Percentiles rank a stretch among this genome's conserved stretches.
Conservation (phyloP, 1,140 invertebrate species). For the Drosophila gunungcola region DNA sequence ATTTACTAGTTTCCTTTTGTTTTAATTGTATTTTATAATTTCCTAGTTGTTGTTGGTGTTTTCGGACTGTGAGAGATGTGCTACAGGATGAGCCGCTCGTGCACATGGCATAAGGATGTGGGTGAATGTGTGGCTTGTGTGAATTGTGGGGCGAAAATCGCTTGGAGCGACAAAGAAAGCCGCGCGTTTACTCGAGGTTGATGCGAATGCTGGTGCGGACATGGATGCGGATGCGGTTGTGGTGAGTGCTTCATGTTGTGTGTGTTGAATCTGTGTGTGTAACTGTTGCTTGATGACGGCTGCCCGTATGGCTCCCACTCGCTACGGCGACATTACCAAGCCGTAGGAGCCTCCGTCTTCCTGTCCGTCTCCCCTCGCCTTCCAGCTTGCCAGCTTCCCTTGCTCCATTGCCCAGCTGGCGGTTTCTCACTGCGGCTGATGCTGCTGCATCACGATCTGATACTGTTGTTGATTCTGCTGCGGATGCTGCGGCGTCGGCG, state of each 20-base stretch:
- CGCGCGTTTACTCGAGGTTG: slow-evolving; percentile 46
- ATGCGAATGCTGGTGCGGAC: slow-evolving; percentile 27
- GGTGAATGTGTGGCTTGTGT: slow-evolving; percentile 12
- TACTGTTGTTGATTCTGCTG: slow-evolving; percentile 75
- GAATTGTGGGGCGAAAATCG: slow-evolving; percentile 26
- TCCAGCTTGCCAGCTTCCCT: slow-evolving; percentile 28
- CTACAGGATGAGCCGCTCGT: slow-evolving; percentile 28
- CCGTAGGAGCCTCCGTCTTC: slow-evolving; percentile 15
- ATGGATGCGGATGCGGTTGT: slow-evolving; percentile 17
- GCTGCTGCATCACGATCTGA: slow-evolving; percentile 81
- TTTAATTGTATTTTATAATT: slow-evolving; percentile 78
- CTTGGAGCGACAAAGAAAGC: slow-evolving; percentile 43
- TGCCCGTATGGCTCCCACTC: slow-evolving; percentile 44
- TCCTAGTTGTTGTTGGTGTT: slow-evolving; percentile 71
- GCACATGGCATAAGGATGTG: slow-evolving; percentile 33
- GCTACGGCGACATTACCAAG: slow-evolving; percentile 31
- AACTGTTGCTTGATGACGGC: slow-evolving; percentile 41
- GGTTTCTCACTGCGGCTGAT: slow-evolving; percentile 76
- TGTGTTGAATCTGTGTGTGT: slow-evolving; percentile 36
- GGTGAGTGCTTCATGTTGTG: slow-evolving; percentile 31
- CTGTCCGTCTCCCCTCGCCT: slow-evolving; percentile 4
- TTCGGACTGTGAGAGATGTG: slow-evolving; percentile 54
- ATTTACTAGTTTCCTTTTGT: slow-evolving; percentile 72
- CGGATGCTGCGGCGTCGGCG: slow-evolving; percentile 74
- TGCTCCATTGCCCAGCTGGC: slow-evolving; percentile 41